phyloP scores from a whole-genome alignment of 1,140 invertebrate genomes.

The Pseudomyrmex pallidus region DNA sequence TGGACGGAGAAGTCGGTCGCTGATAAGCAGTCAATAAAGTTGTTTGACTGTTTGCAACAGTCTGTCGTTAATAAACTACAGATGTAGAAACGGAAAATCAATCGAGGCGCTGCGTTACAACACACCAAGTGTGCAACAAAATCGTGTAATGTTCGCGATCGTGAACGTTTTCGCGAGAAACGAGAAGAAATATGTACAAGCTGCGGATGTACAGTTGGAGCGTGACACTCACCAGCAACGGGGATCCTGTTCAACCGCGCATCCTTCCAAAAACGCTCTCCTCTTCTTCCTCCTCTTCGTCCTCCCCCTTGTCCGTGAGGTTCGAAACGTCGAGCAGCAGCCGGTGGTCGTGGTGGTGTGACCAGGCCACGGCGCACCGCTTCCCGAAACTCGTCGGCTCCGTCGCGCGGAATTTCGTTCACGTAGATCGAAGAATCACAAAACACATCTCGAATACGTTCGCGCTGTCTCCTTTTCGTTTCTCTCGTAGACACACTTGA shows the following conservation, averaged over 20 bases:
- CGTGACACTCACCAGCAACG: slow-evolving; percentile 11
- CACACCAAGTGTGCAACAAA: no score
- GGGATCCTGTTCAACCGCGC: not conserved
- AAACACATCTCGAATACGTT: slow-evolving; percentile 3
- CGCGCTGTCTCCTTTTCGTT: slow-evolving; percentile 13
- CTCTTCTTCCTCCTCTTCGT: slow-evolving; percentile 2
- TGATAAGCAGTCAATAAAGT: no score
- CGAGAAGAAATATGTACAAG: no score
- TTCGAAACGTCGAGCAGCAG: slow-evolving; percentile 25
- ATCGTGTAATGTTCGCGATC: no score
- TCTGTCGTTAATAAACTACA: no score
- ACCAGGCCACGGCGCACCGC: slow-evolving; percentile 17
- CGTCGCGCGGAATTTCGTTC: slow-evolving; percentile 27
- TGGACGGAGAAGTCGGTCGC: no score
- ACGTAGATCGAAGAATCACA: not conserved
- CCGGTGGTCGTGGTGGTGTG: slow-evolving; percentile 16
- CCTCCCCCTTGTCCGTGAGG: not conserved
- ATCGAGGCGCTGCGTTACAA: no score
- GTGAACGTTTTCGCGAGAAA: no score
- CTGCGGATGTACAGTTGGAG: not conserved
- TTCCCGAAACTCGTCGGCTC: not conserved
- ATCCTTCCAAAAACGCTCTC: slow-evolving; percentile 21
- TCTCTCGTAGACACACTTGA: not conserved
- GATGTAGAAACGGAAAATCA: no score
- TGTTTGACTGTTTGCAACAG: no score